A percentile compares a stretch with the other conserved stretches of the same genome.
phyloP scores from a whole-genome alignment of 92 coral and sea anemone species.

The Hydrozoanthus gracilis region DNA sequence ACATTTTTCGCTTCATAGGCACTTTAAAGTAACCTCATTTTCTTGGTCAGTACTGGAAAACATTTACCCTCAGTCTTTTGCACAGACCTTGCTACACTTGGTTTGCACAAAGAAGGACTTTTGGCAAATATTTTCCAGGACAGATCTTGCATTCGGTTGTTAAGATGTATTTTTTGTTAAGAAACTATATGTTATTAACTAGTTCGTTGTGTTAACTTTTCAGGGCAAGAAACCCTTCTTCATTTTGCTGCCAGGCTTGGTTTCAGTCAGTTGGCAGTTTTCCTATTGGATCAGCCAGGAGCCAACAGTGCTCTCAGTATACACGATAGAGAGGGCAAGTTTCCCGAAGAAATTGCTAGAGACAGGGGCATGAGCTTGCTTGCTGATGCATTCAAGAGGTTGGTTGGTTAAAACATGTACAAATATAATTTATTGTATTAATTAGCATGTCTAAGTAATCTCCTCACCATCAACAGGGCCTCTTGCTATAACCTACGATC shows the following conservation, averaged over 20 bases:
- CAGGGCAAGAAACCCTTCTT: conserved; percentile 86
- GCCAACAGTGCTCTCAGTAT: conserved; percentile 71
- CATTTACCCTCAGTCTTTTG: too few relatives aligned
- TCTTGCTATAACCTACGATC: too few relatives aligned
- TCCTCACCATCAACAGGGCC: background rate
- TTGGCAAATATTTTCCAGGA: too few relatives aligned
- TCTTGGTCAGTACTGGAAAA: too few relatives aligned
- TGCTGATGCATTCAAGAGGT: conserved; percentile 79
- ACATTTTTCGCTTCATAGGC: too few relatives aligned
- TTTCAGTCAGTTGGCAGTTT: conserved; percentile 78
- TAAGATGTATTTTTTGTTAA: too few relatives aligned
- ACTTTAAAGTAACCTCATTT: too few relatives aligned
- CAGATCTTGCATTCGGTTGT: too few relatives aligned
- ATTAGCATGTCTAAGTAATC: background rate
- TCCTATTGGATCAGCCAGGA: conserved; percentile 83
- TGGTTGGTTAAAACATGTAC: background rate
- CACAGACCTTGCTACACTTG: too few relatives aligned
- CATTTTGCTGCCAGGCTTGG: conserved; percentile 86
- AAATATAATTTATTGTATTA: too few relatives aligned
- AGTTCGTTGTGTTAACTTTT: background rate
- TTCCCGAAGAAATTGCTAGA: conserved; percentile 77
- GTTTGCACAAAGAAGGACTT: too few relatives aligned
- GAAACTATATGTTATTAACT: background rate
- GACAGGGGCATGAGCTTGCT: conserved; percentile 77
- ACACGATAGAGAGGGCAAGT: conserved; percentile 75